Evolutionary conservation across 37 sponge, comb jelly and placozoan species (phyloP), one percentile per base, ranked within the genome.

Genomic region (Ianthella basta): DNA sequence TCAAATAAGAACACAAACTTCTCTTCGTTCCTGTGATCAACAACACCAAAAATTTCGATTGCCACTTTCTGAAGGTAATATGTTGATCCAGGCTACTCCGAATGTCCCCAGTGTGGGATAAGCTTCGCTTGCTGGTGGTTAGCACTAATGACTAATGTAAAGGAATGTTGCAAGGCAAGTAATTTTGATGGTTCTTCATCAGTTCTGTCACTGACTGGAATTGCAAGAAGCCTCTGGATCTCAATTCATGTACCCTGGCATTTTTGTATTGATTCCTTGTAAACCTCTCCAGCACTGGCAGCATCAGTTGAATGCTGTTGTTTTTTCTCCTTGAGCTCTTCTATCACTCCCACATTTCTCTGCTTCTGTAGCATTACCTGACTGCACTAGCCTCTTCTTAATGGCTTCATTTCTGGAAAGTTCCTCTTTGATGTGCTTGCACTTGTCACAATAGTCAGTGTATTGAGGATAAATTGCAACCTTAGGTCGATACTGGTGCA

Each of bases 401-500:
- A 78, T 65, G 5, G 84, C 55, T 53, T 83, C 44, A 13, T 34
- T 15, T 19, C 73, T 40, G 5, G 59, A 34, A 18, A 88, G 15
- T 39, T 88, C 80, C 53, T 82, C 78, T 38, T 79, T 63, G 10
- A 70, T 18, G 18, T 56, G 4, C n/a, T 67, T 72, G 44, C 63
- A 61, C 13, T 3, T 61, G 63, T 61, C 63, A 10, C 63, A 61
- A 25, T 61, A 61, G 63, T 61, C 89, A 15, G 79, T 55, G 18
- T 36, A n/a, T 32, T 35, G 55, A 29, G 89, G 80, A 64, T 44
- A 29, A 18, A 88, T 15, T 18, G 80, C 84, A 55, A 38, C 41
- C 39, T 77, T 79, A 0, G 89, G 84, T 15, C 90, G 35, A 56
- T 85, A 33, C 63, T 82, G 56, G 27, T 81, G 37, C 35, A 89